Evolutionary conservation across 2,797 vertebrate species (phyloP).

Genomic region (Artibeus jamaicensis): DNA sequence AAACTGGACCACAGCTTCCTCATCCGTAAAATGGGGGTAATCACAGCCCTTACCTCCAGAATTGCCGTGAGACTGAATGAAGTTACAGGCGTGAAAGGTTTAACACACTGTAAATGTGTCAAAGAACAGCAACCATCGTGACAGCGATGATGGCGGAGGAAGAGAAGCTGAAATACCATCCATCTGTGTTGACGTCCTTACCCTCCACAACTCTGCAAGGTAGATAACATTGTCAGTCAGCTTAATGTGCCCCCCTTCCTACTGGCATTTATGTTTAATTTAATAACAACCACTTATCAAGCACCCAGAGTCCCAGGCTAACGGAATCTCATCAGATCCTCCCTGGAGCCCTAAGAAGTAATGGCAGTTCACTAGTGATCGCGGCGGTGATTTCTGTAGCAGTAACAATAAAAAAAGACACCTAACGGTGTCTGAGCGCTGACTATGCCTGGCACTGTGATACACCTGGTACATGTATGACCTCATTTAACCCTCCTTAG

Average conservation of each 20-base stretch:
- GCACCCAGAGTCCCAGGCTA: neutral
- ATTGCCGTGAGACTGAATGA: neutral
- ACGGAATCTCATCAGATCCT: neutral
- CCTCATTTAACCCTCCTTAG: neutral
- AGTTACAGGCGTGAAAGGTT: neutral
- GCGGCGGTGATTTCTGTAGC: neutral
- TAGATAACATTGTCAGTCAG: neutral
- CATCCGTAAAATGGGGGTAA: neutral
- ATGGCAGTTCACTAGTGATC: neutral
- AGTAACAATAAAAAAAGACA: neutral
- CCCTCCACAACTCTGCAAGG: neutral
- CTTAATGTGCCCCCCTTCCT: neutral
- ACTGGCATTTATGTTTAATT: neutral
- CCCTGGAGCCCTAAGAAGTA: neutral
- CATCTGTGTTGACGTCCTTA: rapidly evolving
- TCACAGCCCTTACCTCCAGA: neutral
- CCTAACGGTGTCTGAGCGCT: neutral
- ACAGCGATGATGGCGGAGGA: neutral
- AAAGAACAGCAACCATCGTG: neutral
- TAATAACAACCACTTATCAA: neutral
- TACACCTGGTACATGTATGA: rapidly evolving
- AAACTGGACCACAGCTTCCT: neutral
- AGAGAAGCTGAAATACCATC: neutral
- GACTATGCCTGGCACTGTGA: neutral
- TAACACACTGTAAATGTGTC: neutral